Percentiles rank a stretch among this genome's conserved stretches.
Evolutionary conservation across 2,113 vertebrate species (phyloP).

Genomic region (Seriola rivoliana): DNA sequence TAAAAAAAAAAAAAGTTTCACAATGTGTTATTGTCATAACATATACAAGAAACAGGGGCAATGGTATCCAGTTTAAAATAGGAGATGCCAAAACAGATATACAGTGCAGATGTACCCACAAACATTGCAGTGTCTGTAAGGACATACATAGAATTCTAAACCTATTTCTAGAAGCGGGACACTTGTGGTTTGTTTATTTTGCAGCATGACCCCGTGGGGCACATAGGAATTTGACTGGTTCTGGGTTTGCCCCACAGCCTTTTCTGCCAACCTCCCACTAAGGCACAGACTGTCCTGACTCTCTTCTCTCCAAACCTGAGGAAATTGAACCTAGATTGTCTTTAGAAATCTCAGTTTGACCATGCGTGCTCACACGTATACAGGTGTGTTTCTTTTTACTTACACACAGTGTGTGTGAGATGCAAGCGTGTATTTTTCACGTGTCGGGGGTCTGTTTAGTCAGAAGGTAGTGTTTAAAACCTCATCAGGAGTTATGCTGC

Average conservation of each 20-base stretch:
- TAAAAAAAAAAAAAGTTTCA: constrained; percentile 37
- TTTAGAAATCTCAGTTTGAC: constrained; percentile 16
- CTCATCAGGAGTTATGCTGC: constrained; percentile 75
- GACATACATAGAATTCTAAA: constrained; percentile 41
- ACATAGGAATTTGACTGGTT: constrained; percentile 43
- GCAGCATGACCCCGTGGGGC: constrained; percentile 26
- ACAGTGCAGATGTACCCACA: constrained; percentile 49
- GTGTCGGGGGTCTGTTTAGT: constrained; percentile 74
- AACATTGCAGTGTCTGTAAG: constrained; percentile 52
- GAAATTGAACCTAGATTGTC: constrained; percentile 9
- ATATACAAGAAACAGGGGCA: constrained; percentile 41
- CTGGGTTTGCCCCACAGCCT: constrained; percentile 27
- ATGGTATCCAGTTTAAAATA: constrained; percentile 43
- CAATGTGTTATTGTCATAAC: constrained; percentile 59
- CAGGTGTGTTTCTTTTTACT: neutral
- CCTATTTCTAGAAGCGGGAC: constrained; percentile 38
- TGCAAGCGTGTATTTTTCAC: constrained; percentile 31
- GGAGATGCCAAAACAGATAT: constrained; percentile 46
- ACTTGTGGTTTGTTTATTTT: constrained; percentile 55
- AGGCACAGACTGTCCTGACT: constrained; percentile 10
- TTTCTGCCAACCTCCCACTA: constrained; percentile 25
- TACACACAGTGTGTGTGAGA: constrained; percentile 28
- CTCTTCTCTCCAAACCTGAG: constrained; percentile 28
- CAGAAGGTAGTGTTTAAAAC: constrained; percentile 84
- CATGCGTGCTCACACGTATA: neutral